phyloP scores from a whole-genome alignment of 1,140 invertebrate genomes.

The Cyrtorhinus lividipennis region DNA sequence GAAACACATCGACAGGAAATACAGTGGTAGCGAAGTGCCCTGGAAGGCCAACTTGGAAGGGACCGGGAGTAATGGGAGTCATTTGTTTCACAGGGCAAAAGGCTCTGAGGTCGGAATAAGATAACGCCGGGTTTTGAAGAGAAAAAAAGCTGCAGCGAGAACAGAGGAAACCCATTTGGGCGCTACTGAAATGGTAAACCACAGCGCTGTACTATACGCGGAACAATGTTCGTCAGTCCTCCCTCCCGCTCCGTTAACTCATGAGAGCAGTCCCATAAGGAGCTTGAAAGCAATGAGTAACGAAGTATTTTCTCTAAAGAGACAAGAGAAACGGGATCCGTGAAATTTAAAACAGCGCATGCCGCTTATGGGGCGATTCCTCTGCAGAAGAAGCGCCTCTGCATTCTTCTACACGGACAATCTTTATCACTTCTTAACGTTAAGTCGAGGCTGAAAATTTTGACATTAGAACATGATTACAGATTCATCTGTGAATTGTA shows the following conservation, averaged over 20 bases:
- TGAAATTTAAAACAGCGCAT: not conserved
- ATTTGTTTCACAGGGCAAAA: not conserved
- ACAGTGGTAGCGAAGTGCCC: too few relatives aligned
- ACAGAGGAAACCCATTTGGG: not conserved
- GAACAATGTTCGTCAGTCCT: not conserved
- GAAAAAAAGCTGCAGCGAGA: not conserved
- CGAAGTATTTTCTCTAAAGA: not conserved
- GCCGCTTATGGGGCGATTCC: too few relatives aligned
- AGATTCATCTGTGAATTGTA: too few relatives aligned
- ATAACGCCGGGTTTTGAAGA: not conserved
- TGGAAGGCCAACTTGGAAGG: not conserved
- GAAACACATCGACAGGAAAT: not conserved
- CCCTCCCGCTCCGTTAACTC: not conserved
- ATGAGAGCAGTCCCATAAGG: not conserved
- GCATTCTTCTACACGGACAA: too few relatives aligned
- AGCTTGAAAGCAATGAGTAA: not conserved
- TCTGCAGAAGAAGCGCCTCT: too few relatives aligned
- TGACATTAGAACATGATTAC: too few relatives aligned
- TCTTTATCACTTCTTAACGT: too few relatives aligned
- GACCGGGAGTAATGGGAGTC: not conserved
- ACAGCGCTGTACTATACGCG: not conserved
- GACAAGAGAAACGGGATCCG: not conserved
- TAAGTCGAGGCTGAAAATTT: too few relatives aligned
- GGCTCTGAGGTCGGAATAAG: not conserved
- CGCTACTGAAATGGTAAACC: not conserved